Evolutionary conservation across 2,888 invertebrate species (phyloP), one percentile per base, ranked within the genome.

Genomic region (Acrocyrtus sp.): DNA sequence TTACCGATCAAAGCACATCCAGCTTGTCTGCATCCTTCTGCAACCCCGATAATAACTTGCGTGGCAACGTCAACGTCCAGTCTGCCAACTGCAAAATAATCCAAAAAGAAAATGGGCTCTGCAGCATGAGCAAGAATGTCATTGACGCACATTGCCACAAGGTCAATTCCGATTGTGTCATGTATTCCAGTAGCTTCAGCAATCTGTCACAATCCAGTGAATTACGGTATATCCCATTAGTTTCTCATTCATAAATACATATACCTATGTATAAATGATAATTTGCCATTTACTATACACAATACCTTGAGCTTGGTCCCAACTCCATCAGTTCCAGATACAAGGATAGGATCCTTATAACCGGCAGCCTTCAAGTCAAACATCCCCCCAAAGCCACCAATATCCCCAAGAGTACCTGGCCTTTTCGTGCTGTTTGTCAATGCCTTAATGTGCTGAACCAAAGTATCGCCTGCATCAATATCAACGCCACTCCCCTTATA

Each of bases 141-240:
- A 86, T 99, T 99, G 51, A 95, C 97, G 83, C 97, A 97, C 96
- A 98, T 97, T 3, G 98, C 98, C 1, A 99, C 96, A 34, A 99
- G 87, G 85, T 99, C 99, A 81, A 94, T 92, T 0, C 98, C 98
- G 63, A 98, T 89, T 0, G 92, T 91, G 81, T 91, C 89, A 84
- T 95, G 96, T 65, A 91, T 88, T 17, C 89, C 88, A 83, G 90
- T 89, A 72, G 88, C 88, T 83, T 95, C 90, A 0, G 97, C 95
- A 80, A 98, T 89, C 94, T 94, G 26, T 48, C 3, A 24, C 19
- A 27, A n/a, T n/a, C n/a, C n/a, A n/a, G n/a, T n/a, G n/a, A n/a
- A n/a, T n/a, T n/a, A n/a, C n/a, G n/a, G n/a, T n/a, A n/a, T n/a
- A n/a, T n/a, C n/a, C n/a, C n/a, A n/a, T n/a, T n/a, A n/a, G n/a